Percentiles rank a stretch among this genome's conserved stretches.
Evolutionary conservation across 2,113 vertebrate species (phyloP).

Genomic region (Crotalus helleri): DNA sequence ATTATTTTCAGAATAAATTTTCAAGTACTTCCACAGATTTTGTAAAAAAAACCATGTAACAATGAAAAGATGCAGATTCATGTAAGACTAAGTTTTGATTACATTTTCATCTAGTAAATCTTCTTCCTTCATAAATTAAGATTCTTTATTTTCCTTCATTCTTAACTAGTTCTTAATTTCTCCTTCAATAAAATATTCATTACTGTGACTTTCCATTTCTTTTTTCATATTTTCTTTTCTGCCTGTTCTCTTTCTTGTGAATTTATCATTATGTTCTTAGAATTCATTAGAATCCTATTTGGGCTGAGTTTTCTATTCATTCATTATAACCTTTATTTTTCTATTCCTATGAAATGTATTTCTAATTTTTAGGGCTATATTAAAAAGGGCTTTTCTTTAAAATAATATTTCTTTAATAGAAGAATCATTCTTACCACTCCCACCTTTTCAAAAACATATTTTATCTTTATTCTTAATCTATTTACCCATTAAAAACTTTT

Average conservation of each 20-base stretch:
- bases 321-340: background rate
- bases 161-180: background rate
- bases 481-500: background rate
- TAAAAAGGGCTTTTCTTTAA: background rate
- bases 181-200: background rate
- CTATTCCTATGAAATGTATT: background rate
- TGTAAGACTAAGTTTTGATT: background rate
- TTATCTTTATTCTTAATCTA: background rate
- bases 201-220: background rate
- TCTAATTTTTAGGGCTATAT: background rate
- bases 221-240: background rate
- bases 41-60: too few relatives aligned
- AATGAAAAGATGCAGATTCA: too few relatives aligned
- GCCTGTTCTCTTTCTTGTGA: too few relatives aligned
- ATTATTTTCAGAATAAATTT: too few relatives aligned
- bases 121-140: background rate
- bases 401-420: background rate
- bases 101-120: background rate
- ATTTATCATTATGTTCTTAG: background rate
- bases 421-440: background rate
- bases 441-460: background rate
- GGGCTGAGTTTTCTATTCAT: background rate
- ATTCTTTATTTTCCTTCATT: background rate
- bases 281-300: background rate
- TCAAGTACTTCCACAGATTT: too few relatives aligned